Evolutionary conservation across 2,888 invertebrate genomes (phyloP).

Genomic region (Melanophora roralis): DNA sequence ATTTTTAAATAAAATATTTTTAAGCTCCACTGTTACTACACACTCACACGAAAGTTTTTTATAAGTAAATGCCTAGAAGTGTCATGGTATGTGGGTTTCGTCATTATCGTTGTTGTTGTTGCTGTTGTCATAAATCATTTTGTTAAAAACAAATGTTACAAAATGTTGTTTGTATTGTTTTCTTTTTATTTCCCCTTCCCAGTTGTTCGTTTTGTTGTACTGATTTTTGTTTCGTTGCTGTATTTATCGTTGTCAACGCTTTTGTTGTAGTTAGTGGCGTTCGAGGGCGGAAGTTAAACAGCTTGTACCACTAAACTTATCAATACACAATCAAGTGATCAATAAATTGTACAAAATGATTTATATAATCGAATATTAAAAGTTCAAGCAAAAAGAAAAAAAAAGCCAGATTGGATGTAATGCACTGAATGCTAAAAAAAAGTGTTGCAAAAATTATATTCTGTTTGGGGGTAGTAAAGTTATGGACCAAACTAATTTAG

Average conservation of each 20-base stretch:
- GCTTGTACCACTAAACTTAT: slow-evolving; percentile 58
- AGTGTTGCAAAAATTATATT: background rate
- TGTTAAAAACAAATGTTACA: slow-evolving; percentile 59
- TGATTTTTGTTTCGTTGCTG: background rate
- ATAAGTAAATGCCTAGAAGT: slow-evolving; percentile 16
- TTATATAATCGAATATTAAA: slow-evolving; percentile 57
- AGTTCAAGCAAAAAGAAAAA: slow-evolving; percentile 1
- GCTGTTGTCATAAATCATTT: slow-evolving; percentile 60
- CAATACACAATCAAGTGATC: slow-evolving; percentile 55
- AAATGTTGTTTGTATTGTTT: slow-evolving; percentile 36
- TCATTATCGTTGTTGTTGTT: slow-evolving; percentile 6
- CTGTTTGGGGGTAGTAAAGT: background rate
- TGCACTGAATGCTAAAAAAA: background rate
- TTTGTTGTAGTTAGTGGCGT: slow-evolving; percentile 14
- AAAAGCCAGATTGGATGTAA: background rate
- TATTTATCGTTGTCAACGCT: background rate
- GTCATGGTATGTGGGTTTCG: slow-evolving; percentile 16
- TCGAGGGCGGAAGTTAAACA: slow-evolving; percentile 56
- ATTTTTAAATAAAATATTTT: background rate
- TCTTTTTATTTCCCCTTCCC: background rate
- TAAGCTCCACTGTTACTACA: background rate
- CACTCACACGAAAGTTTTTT: background rate
- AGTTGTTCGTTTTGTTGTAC: slow-evolving; percentile 1
- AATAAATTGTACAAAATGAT: slow-evolving; percentile 56
- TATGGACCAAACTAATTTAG: slow-evolving; percentile 29